Base-by-base conservation (phyloP, 2,888 invertebrate genomes). In the Zaprionus lineosus region DNA sequence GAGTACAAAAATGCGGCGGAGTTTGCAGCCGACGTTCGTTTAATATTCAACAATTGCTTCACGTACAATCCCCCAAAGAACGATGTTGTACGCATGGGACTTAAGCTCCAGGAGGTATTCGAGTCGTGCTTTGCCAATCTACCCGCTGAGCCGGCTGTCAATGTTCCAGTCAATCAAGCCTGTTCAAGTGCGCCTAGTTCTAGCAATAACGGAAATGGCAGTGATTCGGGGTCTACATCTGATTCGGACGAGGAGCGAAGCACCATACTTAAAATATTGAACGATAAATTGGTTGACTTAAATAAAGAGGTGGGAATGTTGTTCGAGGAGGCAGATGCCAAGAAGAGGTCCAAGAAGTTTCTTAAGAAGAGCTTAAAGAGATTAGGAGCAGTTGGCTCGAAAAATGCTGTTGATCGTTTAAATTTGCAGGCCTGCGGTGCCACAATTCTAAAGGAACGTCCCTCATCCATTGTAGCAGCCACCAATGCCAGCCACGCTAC, bases 1-100 rank as follows among this genome's bases (percentile, higher is more conserved):
- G 96, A 97, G 87, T 99, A 99, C 90, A 95, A 95, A 89, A 95
- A 95, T 64, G 96, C 97, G 5, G 94, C 94, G 62, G 99, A 99
- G 89, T 98, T 99, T 91, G 98, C 97, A 15, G 93, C 94, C 73
- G 99, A 99, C 90, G 96, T 99, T 53, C 93, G 98, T 91, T 94
- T 98, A 91, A 98, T 99, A 93, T 98, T 98, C 92, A 97, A 97
- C 73, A 99, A 99, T 92, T 99, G 99, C 91, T 99, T 98, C 91
- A 97, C 98, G 91, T 99, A 99, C 91, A 99, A 99, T 91, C 98
- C 98, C 47, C 96, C 97, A 79, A 98, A 98, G 92, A 98, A 98
- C 90, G 99, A 99, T 91, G 98, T 99, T 41, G 98, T 98, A 47
- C 95, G 95, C 37, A 99, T 99, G 99, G 99, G 98, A 18, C 93